phyloP scores from a whole-genome alignment of 2,888 invertebrate genomes.

The Yponomeuta evonymella region DNA sequence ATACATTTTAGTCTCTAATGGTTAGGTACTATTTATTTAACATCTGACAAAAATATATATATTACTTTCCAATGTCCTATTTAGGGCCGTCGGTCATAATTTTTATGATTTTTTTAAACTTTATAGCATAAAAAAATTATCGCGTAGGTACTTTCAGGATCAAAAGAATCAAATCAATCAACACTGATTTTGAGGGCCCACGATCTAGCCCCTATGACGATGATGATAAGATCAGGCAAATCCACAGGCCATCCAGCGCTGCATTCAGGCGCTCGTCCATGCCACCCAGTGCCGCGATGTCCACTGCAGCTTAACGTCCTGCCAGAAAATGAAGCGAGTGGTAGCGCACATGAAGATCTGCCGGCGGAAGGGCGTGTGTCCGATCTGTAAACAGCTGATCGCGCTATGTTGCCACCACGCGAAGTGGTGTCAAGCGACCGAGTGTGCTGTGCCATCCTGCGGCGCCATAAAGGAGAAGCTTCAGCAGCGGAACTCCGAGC shows the following conservation, averaged over 20 bases:
- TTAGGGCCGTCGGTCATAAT: too few species aligned
- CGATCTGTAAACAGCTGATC: slow-evolving; percentile 99
- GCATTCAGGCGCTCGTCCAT: slow-evolving; percentile 95
- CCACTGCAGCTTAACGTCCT: slow-evolving; percentile 97
- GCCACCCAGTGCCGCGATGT: slow-evolving; percentile 99
- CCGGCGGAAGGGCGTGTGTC: slow-evolving; percentile 97
- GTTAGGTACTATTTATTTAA: too few species aligned
- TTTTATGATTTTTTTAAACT: too few species aligned
- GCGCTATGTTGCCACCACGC: slow-evolving; percentile 99
- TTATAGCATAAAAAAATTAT: too few species aligned
- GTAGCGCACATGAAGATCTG: slow-evolving; percentile 98
- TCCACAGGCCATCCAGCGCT: slow-evolving; percentile 95
- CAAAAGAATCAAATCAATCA: too few species aligned
- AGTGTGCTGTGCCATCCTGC: slow-evolving; percentile 99
- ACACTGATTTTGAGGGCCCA: too few species aligned
- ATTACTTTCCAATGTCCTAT: too few species aligned
- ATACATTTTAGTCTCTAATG: too few species aligned
- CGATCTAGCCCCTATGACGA: too few species aligned
- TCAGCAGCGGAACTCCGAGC: slow-evolving; percentile 88
- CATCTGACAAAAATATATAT: too few species aligned
- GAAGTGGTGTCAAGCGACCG: slow-evolving; percentile 96
- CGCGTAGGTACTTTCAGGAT: too few species aligned
- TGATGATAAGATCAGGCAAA: slow-evolving; percentile 80
- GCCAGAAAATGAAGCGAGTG: slow-evolving; percentile 99
- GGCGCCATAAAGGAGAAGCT: slow-evolving; percentile 98